Conservation (phyloP, 2,113 vertebrate species). For the Scolopax mira region DNA sequence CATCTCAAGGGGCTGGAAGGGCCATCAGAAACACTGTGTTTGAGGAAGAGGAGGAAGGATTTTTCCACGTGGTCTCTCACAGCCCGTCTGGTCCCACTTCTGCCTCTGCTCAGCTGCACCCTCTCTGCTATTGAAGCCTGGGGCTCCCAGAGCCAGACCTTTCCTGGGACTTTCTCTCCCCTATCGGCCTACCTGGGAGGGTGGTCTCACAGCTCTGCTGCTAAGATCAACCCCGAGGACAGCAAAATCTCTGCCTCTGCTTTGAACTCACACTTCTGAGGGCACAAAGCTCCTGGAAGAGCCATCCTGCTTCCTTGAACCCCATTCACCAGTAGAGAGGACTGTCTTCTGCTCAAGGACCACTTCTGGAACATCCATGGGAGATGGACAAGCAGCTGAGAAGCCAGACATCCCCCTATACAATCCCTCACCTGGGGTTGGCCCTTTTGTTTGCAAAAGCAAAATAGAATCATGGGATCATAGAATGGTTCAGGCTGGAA, state of each 20-base stretch:
- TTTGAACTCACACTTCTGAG: background rate
- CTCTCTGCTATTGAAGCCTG: background rate
- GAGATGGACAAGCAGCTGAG: fast-evolving
- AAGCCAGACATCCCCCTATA: fast-evolving
- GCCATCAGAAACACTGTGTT: fast-evolving
- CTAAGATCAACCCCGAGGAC: fast-evolving
- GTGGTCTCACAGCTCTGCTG: background rate
- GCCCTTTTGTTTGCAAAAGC: background rate
- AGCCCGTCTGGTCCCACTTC: background rate
- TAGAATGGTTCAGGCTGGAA: too few species aligned
- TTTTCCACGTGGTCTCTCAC: background rate
- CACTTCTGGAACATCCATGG: fast-evolving
- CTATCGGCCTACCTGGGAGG: fast-evolving
- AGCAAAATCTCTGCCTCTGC: background rate
- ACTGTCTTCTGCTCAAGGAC: background rate
- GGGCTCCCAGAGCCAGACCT: background rate
- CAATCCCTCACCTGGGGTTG: background rate
- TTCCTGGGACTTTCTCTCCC: background rate
- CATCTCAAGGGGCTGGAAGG: background rate
- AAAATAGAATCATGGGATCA: too few species aligned
- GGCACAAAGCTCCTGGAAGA: background rate
- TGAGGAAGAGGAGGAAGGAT: background rate
- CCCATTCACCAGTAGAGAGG: fast-evolving
- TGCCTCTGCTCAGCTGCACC: background rate
- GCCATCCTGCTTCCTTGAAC: background rate